These are phyloP conservation scores for Macrosiphum euphorbiae DNA, from an alignment of 2,888 invertebrate genomes.

Conservation along the genomic window DNA sequence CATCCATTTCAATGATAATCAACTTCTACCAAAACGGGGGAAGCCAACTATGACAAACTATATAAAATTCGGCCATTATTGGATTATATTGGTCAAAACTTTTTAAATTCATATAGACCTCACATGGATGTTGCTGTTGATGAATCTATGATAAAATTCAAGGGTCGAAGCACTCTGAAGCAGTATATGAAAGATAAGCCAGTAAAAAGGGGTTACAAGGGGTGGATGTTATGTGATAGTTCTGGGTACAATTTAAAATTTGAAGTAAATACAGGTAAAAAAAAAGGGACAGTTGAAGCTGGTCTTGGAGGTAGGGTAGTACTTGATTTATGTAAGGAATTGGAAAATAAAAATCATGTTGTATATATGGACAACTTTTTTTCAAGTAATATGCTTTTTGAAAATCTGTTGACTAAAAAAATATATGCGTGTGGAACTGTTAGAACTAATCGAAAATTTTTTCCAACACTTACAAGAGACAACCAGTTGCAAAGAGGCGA, in stretches of 20 bases:
- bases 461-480: background rate
- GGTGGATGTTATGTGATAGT: slow-evolving; percentile 64
- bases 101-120: slow-evolving; percentile 4
- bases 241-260: slow-evolving; percentile 37
- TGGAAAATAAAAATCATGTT: background rate
- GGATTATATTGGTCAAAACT: slow-evolving; percentile 20
- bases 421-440: background rate
- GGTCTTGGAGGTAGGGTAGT: background rate
- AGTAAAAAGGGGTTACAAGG: slow-evolving; percentile 64
- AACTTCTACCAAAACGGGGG: slow-evolving; percentile 8
- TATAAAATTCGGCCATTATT: slow-evolving; percentile 45
- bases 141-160: slow-evolving; percentile 65
- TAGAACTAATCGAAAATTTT: background rate
- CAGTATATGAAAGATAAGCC: slow-evolving; percentile 63
- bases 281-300: background rate
- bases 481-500: background rate
- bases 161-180: slow-evolving; percentile 29
- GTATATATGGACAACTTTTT: background rate
- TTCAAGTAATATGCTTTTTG: background rate
- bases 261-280: slow-evolving; percentile 62
- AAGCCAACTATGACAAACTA: slow-evolving; percentile 61
- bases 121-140: slow-evolving; percentile 43
- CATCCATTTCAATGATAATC: slow-evolving; percentile 29
- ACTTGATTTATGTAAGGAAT: background rate
- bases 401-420: background rate